These are phyloP conservation scores for Chionoecetes opilio DNA, from an alignment of 1,140 invertebrate species.

Conservation along the genomic window DNA sequence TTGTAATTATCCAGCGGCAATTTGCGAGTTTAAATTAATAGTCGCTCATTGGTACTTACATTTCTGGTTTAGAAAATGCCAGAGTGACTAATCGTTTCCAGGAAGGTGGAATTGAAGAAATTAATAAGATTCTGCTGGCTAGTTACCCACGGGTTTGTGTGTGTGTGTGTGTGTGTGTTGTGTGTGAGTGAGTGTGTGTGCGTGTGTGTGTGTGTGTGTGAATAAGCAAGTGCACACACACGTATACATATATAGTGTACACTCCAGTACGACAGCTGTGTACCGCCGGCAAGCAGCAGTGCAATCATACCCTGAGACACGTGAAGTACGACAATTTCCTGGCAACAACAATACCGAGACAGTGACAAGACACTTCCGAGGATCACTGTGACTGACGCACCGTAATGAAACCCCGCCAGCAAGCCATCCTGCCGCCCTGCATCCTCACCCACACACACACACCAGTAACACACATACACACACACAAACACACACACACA, in stretches of 20 bases:
- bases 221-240: not conserved
- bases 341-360: not conserved
- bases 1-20: constrained; percentile 61
- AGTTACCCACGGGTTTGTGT: not conserved
- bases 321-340: constrained; percentile 16
- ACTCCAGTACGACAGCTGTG: not conserved
- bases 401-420: not conserved
- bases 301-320: not conserved
- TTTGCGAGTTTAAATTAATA: constrained; percentile 62
- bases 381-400: not conserved
- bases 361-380: not conserved
- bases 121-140: constrained; percentile 23
- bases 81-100: constrained; percentile 38
- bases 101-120: constrained; percentile 47
- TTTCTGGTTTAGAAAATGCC: constrained; percentile 18
- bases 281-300: not conserved
- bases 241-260: no score
- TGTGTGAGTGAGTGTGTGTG: not conserved
- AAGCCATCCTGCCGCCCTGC: not conserved
- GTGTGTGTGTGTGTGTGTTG: constrained; percentile 3
- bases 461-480: not conserved
- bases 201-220: not conserved
- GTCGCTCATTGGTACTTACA: constrained; percentile 42
- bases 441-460: not conserved
- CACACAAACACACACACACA: not conserved